phyloP scores from a whole-genome alignment of 2,888 invertebrate species.

The Hemithea aestivaria region DNA sequence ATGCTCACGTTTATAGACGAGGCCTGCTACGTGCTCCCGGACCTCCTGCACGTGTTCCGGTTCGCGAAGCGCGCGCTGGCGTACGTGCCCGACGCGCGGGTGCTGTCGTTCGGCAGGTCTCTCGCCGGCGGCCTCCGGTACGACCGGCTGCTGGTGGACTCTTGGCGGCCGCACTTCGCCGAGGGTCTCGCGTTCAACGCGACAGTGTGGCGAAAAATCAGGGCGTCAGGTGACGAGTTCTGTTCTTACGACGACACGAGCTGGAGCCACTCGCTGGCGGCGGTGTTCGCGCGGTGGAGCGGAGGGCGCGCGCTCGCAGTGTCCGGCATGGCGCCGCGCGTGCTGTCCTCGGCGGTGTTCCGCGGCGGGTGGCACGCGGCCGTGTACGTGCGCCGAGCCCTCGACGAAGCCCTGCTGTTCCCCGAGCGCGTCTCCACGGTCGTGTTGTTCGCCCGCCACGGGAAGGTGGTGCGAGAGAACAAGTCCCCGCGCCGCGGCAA shows the following conservation, averaged over 20 bases:
- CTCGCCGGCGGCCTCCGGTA: constrained; percentile 25
- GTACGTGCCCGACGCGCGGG: constrained; percentile 30
- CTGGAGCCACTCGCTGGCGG: constrained; percentile 49
- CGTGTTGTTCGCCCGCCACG: constrained; percentile 29
- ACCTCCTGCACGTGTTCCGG: constrained; percentile 40
- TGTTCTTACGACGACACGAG: constrained; percentile 46
- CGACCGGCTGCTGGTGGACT: constrained; percentile 35
- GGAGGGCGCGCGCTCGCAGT: constrained; percentile 34
- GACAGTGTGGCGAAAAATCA: constrained; percentile 40
- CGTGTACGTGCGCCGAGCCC: constrained; percentile 9
- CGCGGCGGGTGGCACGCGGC: constrained; percentile 22
- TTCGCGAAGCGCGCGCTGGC: constrained; percentile 28
- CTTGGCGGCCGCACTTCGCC: constrained; percentile 44
- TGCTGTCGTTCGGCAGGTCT: constrained; percentile 42
- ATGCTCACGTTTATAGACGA: constrained; percentile 46
- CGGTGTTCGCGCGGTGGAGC: constrained; percentile 31
- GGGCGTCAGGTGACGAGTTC: constrained; percentile 26
- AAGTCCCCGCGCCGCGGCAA: constrained; percentile 29
- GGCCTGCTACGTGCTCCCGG: constrained; percentile 43
- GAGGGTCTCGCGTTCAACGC: constrained; percentile 46
- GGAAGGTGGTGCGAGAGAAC: constrained; percentile 22
- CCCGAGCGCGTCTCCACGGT: constrained; percentile 35
- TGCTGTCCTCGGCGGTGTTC: constrained; percentile 30
- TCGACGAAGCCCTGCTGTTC: constrained; percentile 24
- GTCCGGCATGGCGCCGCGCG: constrained; percentile 37